Evolutionary conservation across 2,888 invertebrate genomes (phyloP).

Genomic region (Nymphalis urticae): DNA sequence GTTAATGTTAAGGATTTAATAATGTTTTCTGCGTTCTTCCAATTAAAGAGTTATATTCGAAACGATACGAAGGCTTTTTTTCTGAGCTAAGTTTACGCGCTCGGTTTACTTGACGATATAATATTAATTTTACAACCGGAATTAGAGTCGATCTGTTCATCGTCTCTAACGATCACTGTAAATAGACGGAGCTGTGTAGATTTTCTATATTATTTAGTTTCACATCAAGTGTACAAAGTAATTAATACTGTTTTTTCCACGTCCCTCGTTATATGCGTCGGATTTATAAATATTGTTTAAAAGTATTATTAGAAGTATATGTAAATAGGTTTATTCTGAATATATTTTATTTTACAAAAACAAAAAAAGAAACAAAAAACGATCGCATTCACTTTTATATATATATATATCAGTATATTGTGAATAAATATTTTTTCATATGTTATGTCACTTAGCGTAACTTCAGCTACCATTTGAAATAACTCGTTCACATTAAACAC

Average conservation of each 20-base stretch:
- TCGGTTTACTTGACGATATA: conserved; percentile 1
- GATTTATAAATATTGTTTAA: conserved; percentile 79
- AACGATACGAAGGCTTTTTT: not conserved
- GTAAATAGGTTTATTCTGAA: conserved; percentile 74
- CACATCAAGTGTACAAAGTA: conserved; percentile 76
- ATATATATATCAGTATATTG: conserved; percentile 30
- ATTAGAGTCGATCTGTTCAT: conserved; percentile 57
- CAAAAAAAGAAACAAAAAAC: too few relatives aligned
- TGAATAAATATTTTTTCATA: conserved; percentile 31
- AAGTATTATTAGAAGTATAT: conserved; percentile 79
- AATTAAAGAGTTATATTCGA: conserved; percentile 18
- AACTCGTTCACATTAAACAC: conserved; percentile 2
- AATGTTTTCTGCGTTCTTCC: conserved; percentile 32
- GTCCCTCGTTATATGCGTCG: conserved; percentile 57
- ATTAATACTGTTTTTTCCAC: conserved; percentile 64
- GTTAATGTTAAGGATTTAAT: conserved; percentile 25
- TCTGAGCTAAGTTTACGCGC: not conserved
- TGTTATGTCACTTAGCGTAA: conserved; percentile 38
- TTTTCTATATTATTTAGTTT: conserved; percentile 74
- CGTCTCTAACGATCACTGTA: conserved; percentile 72
- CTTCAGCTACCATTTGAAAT: conserved; percentile 29
- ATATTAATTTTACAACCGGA: conserved; percentile 9
- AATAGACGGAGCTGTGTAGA: conserved; percentile 77
- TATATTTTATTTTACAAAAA: conserved; percentile 63
- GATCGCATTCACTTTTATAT: conserved; percentile 38